Base-by-base conservation (phyloP, 2,113 vertebrate species). In the Triplophysa tibetana region DNA sequence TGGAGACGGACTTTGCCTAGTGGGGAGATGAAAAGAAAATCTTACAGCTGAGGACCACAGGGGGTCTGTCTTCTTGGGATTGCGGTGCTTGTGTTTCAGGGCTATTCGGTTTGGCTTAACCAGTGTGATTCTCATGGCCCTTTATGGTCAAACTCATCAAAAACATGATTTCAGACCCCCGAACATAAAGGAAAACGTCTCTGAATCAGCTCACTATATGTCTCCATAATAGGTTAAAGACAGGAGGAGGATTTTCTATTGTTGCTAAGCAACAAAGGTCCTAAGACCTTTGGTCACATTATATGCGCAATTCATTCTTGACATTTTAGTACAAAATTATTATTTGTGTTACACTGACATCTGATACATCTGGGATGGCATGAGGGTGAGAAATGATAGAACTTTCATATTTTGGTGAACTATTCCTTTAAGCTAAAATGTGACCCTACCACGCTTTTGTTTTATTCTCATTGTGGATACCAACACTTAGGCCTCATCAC, bases 11-110 rank as follows among this genome's bases (percentile, higher is more conserved):
- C 76, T 29, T 14, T 82, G 64, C 4, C 70, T 0, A 26, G 81
- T 82, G 77, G 81, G 60, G 60, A 82, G 83, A 82, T 85, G 68
- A 84, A 86, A 85, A 86, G 75, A 65, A 38, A 77, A 19, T 65
- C 75, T 52, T 77, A 64, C 75, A 77, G 75, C 75, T 77, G 75
- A 83, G 56, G 70, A 38, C 63, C 45, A 63, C 63, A 41, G 85
- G 74, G 70, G 70, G 63, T 81, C 79, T 8, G 16, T 21, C 73
- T 75, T 63, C 73, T 50, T 63, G 73, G 73, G 45, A 63, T 16
- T 16, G 43, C 16, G 24, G 61, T 23, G 74, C 13, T n/a, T 65
- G 45, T 54, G 75, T 65, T 65, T 74, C 54, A 19, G 24, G 65
- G 61, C 43, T 38, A 61, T 76, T 77, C 72, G 17, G 16, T 75